Evolutionary conservation across 2,113 vertebrate species (phyloP), one percentile per base, ranked within the genome.

Genomic region (Psephotus haematonotus): DNA sequence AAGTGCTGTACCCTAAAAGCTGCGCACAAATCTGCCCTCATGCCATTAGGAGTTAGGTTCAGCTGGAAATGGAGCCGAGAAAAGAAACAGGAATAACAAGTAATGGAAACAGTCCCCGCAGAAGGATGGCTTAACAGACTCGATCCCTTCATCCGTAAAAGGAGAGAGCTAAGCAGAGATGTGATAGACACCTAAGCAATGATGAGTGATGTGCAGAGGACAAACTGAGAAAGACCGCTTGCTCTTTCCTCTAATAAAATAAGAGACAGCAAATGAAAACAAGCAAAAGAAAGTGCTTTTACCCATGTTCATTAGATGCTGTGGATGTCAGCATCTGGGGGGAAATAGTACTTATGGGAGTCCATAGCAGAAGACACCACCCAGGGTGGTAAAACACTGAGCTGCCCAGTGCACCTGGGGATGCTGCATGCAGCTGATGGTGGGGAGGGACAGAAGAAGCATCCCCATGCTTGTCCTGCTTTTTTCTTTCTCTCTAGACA

Each of bases 171-270:
- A 44, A 76, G 11, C 1, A 7, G 53, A 86, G 76, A 79, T 0
- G 0, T 78, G 80, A 95, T 4, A 46, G 86, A 78, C 46, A 91
- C 33, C 69, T 78, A 70, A 83, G 50, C 28, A 84, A 68, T 35
- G 33, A 77, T 0, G 5, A 88, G 33, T 84, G 88, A 92, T 55
- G 35, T 6, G 18, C 57, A 46, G 43, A 91, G 60, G 76, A 83
- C 0, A 16, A 86, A 65, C 9, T 59, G 44, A 77, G 49, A 81
- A 88, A 39, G 46, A 88, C 60, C 1, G 6, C 46, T 81, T 35
- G 55, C 35, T 84, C n/a, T 55, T 83, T 86, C n/a, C 83, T 43
- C 19, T 92, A 86, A 95, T 81, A 81, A 92, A 95, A 78, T 78
- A 78, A 94, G 25, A 28, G 17, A 8, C 3, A 88, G 37, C 19